Conservation (phyloP, 2,797 vertebrate genomes). For the Avahi laniger region DNA sequence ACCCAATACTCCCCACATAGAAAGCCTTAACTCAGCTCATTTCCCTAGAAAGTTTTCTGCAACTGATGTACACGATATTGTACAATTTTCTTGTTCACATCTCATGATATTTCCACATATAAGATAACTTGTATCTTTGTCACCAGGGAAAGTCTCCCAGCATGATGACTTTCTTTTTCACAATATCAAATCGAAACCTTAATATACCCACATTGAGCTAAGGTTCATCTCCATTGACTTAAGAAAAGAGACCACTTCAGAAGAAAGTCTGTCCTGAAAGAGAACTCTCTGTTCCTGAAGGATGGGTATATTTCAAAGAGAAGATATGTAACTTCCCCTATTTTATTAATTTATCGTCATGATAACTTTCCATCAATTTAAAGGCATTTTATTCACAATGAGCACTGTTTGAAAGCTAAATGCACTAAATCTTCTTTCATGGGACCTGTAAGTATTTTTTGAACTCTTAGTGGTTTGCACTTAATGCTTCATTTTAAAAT, state of each 20-base stretch:
- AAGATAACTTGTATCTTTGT: neutral
- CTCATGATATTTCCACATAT: neutral
- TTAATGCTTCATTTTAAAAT: constrained; percentile 74
- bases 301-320: constrained; percentile 23
- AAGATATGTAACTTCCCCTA: constrained; percentile 32
- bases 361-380: constrained; percentile 50
- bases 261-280: constrained; percentile 44
- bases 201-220: neutral
- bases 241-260: constrained; percentile 28
- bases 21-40: neutral
- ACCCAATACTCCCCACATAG: neutral
- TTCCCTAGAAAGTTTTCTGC: neutral
- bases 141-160: constrained; percentile 5
- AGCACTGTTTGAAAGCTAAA: constrained; percentile 63
- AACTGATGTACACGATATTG: neutral
- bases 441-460: constrained; percentile 57
- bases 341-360: constrained; percentile 58
- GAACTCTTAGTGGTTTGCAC: constrained; percentile 70
- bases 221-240: constrained; percentile 6
- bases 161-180: neutral
- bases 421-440: constrained; percentile 65
- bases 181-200: neutral
- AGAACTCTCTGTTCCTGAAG: constrained; percentile 28
- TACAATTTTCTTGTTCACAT: neutral
- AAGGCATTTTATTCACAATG: constrained; percentile 58